Base-by-base conservation (phyloP, 1,140 invertebrate species). In the Sycophila sp. region DNA sequence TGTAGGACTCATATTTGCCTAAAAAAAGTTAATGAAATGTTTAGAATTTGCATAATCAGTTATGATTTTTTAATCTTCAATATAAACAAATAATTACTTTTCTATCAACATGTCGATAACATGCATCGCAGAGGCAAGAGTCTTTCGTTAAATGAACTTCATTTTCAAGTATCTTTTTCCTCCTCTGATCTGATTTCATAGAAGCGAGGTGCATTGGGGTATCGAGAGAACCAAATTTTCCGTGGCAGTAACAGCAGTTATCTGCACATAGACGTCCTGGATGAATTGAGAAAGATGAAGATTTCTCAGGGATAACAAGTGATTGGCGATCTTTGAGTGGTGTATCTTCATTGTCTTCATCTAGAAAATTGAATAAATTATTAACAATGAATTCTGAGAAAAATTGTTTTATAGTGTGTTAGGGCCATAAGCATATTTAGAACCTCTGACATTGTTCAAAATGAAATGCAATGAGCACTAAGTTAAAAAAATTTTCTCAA, bases 121-220 rank as follows among this genome's bases (percentile, higher is more conserved):
- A 95, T 28, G 93, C 93, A 81, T 95, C 94, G 80, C 94, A 95
- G 22, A 95, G 86, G 76, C 94, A 94, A 40, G 93, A 94, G 80
- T 94, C 93, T 56, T 91, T 90, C 0, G 91, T 93, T 10, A 94
- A 83, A 76, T 94, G 92, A 79, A 91, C 90, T 77, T 94, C 93
- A 75, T 90, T 89, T 51, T 88, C 88, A 70, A 94, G 82, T 40
- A 94, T 93, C 78, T 93, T 93, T 76, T 91, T 90, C 78, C 93
- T 92, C 36, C 92, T 86, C 56, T 94, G 93, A 8, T 89, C 86
- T 30, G 91, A 93, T 78, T 94, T 95, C 81, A 94, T 91, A 81
- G 94, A 93, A 0, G 92, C 93, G 36, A 95, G 90, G 80, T 95
- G 94, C 85, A 94, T 94, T 0, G 93, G 93, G 0, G 93, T 94